Evolutionary conservation across 1,140 invertebrate species (phyloP).

Genomic region (Luehdorfia chinensis): DNA sequence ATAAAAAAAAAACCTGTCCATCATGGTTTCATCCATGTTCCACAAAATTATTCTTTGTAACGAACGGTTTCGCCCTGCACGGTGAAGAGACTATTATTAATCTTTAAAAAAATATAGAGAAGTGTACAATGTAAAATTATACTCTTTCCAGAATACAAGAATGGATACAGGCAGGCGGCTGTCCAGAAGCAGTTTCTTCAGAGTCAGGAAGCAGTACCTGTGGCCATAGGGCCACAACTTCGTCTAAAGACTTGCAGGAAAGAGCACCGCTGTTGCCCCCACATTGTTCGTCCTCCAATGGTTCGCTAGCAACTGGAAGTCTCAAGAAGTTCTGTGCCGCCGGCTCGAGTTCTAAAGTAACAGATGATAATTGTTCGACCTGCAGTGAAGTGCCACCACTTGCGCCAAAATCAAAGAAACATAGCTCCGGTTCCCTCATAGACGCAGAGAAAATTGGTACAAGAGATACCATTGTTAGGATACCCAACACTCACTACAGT

Average conservation of each 20-base stretch:
- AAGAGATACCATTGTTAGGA: slow-evolving; percentile 59
- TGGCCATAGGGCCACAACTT: slow-evolving; percentile 36
- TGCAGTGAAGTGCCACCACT: slow-evolving; percentile 62
- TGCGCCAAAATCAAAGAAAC: slow-evolving; percentile 61
- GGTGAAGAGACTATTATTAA: background rate
- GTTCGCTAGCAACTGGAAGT: slow-evolving; percentile 57
- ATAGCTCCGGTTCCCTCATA: slow-evolving; percentile 58
- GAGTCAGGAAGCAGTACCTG: slow-evolving; percentile 43
- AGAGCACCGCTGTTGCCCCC: slow-evolving; percentile 52
- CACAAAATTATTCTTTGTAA: too few relatives aligned
- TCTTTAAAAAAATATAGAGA: background rate
- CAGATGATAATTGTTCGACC: slow-evolving; percentile 59
- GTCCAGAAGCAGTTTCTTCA: slow-evolving; percentile 44
- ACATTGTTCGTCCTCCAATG: slow-evolving; percentile 64
- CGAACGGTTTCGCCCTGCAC: too few relatives aligned
- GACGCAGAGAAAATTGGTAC: slow-evolving; percentile 57
- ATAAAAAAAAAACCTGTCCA: too few relatives aligned
- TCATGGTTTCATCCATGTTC: too few relatives aligned
- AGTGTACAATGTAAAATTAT: background rate
- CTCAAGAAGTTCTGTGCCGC: slow-evolving; percentile 56
- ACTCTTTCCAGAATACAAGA: slow-evolving; percentile 46
- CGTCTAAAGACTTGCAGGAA: slow-evolving; percentile 50
- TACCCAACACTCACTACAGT: slow-evolving; percentile 57
- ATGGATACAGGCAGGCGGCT: slow-evolving; percentile 64
- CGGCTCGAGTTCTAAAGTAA: slow-evolving; percentile 46